phyloP scores from a whole-genome alignment of 2,888 invertebrate genomes.

The Thymelicus sylvestris region DNA sequence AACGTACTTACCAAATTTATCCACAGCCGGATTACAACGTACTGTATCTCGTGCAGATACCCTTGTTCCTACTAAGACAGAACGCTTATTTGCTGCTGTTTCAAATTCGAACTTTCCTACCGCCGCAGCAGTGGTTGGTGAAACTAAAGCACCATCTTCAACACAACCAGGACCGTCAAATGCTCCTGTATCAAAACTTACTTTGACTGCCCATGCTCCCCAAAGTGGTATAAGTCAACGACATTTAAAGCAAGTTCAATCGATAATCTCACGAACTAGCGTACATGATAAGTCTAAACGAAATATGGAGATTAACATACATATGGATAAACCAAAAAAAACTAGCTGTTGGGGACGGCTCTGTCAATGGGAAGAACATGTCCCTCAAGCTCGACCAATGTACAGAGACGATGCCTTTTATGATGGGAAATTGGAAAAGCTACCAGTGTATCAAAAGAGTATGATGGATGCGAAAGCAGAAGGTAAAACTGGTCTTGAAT shows the following conservation, averaged over 20 bases:
- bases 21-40: constrained; percentile 50
- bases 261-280: constrained; percentile 63
- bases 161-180: constrained; percentile 62
- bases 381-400: constrained; percentile 69
- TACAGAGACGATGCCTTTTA: constrained; percentile 79
- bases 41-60: constrained; percentile 49
- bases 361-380: constrained; percentile 70
- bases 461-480: constrained; percentile 54
- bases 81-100: constrained; percentile 58
- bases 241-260: constrained; percentile 69
- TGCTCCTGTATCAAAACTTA: constrained; percentile 59
- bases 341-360: constrained; percentile 61
- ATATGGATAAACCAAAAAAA: constrained; percentile 52
- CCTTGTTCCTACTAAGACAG: constrained; percentile 53
- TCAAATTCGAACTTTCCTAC: constrained; percentile 66
- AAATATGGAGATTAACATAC: constrained; percentile 53
- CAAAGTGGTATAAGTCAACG: constrained; percentile 62
- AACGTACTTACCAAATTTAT: constrained; percentile 71
- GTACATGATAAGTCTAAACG: constrained; percentile 52
- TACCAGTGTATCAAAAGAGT: constrained; percentile 73
- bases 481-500: constrained; percentile 71
- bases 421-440: constrained; percentile 63
- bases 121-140: constrained; percentile 66
- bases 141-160: constrained; percentile 45
- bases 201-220: constrained; percentile 61